Percentiles rank a stretch among this genome's conserved stretches.
These are phyloP conservation scores for Coracopsis vasa DNA, from an alignment of 2,113 vertebrate species.

Conservation along the genomic window DNA sequence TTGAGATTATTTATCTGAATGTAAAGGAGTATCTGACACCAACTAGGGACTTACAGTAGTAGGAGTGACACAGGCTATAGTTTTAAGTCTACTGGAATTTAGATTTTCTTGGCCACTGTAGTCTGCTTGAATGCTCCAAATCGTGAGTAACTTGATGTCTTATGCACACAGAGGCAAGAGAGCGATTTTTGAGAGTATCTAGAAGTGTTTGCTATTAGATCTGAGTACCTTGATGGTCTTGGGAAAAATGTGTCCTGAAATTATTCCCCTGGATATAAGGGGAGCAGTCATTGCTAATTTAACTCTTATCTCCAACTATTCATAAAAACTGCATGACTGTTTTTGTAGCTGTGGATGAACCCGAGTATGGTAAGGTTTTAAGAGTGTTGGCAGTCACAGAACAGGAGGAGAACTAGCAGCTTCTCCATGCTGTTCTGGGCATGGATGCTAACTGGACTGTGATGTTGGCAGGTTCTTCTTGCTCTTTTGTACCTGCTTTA, in stretches of 20 bases:
- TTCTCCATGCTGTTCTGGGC: background rate
- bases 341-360: background rate
- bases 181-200: background rate
- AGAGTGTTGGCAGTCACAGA: background rate
- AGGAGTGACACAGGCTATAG: background rate
- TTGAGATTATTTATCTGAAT: slow-evolving; percentile 56
- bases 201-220: background rate
- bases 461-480: background rate
- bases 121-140: background rate
- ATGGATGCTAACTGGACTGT: background rate
- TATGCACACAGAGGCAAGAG: background rate
- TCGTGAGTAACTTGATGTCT: background rate
- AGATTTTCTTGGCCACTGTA: slow-evolving; percentile 20
- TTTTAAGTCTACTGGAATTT: slow-evolving; percentile 4
- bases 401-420: background rate
- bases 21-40: slow-evolving; percentile 42
- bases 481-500: background rate
- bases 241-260: background rate
- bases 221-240: background rate
- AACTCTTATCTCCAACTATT: background rate
- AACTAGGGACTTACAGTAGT: background rate
- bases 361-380: background rate
- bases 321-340: background rate
- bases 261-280: background rate
- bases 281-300: background rate